Conservation (phyloP, 35 echinoderm and acorn worm genomes). For the Ptychodera flava region DNA sequence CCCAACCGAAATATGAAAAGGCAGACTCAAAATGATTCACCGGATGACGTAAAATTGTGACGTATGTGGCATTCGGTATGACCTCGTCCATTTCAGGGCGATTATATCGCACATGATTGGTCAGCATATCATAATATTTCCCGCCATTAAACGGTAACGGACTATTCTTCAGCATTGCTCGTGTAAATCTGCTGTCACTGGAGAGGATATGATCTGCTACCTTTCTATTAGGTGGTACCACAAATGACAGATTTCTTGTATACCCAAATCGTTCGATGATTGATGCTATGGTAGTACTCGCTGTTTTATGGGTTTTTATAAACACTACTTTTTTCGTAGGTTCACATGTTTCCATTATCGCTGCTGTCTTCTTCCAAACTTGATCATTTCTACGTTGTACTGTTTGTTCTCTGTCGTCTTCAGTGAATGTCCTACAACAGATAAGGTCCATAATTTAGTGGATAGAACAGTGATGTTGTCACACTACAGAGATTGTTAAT, state of each 20-base stretch:
- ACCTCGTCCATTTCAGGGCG: constrained; percentile 22
- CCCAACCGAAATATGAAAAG: constrained; percentile 34
- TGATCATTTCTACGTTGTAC: no score
- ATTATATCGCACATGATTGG: constrained; percentile 30
- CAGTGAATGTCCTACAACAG: no score
- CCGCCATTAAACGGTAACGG: no score
- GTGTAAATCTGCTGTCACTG: no score
- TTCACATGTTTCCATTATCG: background rate
- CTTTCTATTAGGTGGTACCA: constrained; percentile 16
- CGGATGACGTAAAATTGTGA: constrained; percentile 32
- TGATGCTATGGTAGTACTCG: constrained; percentile 57
- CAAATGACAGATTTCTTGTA: constrained; percentile 54
- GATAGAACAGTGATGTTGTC: no score
- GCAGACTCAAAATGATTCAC: constrained; percentile 22
- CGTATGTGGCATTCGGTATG: constrained; percentile 10
- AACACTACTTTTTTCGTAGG: constrained; percentile 33
- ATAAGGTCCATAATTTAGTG: no score
- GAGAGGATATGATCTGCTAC: no score
- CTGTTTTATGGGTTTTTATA: constrained; percentile 68
- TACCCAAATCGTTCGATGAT: constrained; percentile 66
- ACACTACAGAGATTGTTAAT: no score
- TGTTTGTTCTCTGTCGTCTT: no score
- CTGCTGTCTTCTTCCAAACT: no score
- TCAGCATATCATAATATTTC: constrained; percentile 22
- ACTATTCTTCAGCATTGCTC: background rate